Evolutionary conservation across 92 coral and sea anemone species (phyloP).

Genomic region (Paragorgia papillata): DNA sequence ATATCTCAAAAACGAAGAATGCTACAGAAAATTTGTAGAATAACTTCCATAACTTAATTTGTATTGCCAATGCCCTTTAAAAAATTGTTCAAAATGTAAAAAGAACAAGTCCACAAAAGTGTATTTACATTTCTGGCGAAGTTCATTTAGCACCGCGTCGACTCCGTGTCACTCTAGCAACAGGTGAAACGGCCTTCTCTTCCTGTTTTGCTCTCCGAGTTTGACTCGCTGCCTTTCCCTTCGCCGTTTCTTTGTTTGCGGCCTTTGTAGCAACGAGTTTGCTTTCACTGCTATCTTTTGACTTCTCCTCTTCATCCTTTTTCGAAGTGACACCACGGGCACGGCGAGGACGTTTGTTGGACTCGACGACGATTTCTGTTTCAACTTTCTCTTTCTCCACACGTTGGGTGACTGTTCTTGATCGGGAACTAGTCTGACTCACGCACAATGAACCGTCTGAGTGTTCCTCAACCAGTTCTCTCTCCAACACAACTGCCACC

Average conservation of each 20-base stretch:
- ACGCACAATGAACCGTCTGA: background rate
- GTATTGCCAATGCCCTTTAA: too few relatives aligned
- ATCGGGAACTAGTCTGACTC: background rate
- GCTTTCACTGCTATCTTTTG: background rate
- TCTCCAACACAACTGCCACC: background rate
- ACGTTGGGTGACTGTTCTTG: background rate
- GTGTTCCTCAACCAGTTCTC: background rate
- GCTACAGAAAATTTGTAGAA: too few relatives aligned
- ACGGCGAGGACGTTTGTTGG: background rate
- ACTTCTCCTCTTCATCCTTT: background rate
- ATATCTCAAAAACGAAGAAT: too few relatives aligned
- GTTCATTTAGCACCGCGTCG: conserved; percentile 21
- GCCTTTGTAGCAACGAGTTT: background rate
- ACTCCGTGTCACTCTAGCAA: conserved; percentile 32
- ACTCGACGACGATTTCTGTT: background rate
- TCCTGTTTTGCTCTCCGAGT: background rate
- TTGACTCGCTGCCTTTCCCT: background rate
- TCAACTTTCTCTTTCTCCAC: background rate
- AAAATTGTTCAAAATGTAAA: too few relatives aligned
- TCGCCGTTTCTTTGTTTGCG: background rate
- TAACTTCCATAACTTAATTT: too few relatives aligned
- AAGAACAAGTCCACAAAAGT: too few relatives aligned
- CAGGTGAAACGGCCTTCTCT: background rate
- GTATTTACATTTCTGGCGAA: too few relatives aligned
- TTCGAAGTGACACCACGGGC: background rate